These are phyloP conservation scores for Macrostomum cliftonense DNA, from an alignment of 2,888 invertebrate genomes.

Conservation along the genomic window DNA sequence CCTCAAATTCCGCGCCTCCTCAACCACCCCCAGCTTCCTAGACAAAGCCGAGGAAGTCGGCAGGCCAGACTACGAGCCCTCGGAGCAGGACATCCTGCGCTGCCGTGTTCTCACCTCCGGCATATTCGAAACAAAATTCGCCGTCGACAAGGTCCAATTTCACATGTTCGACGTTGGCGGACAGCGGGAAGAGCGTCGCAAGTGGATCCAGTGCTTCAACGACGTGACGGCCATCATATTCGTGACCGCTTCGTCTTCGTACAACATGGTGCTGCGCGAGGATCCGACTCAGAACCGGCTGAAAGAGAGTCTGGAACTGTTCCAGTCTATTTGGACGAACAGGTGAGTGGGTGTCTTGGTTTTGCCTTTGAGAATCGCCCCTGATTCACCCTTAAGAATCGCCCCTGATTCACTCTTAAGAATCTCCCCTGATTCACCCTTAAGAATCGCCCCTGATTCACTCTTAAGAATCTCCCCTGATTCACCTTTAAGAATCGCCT, in stretches of 20 bases:
- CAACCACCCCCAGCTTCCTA: slow-evolving; percentile 79
- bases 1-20: too few species aligned
- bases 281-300: slow-evolving; percentile 96
- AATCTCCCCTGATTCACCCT: too few species aligned
- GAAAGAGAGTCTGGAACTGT: slow-evolving; percentile 88
- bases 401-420: too few species aligned
- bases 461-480: too few species aligned
- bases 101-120: slow-evolving; percentile 99
- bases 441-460: too few species aligned
- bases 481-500: too few species aligned
- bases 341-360: slow-evolving; percentile 43
- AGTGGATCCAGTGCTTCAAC: slow-evolving; percentile 99
- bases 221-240: slow-evolving; percentile 99
- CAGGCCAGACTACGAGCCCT: slow-evolving; percentile 84
- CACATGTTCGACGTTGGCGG: slow-evolving; percentile 99
- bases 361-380: too few species aligned
- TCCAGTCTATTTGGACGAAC: slow-evolving; percentile 99
- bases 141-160: slow-evolving; percentile 99
- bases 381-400: too few species aligned
- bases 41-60: slow-evolving; percentile 88
- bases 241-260: slow-evolving; percentile 96
- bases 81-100: slow-evolving; percentile 94
- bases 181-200: slow-evolving; percentile 93
- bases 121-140: slow-evolving; percentile 99
- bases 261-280: slow-evolving; percentile 98